phyloP scores from a whole-genome alignment of 1,140 invertebrate genomes.

The Pogonus chalceus region DNA sequence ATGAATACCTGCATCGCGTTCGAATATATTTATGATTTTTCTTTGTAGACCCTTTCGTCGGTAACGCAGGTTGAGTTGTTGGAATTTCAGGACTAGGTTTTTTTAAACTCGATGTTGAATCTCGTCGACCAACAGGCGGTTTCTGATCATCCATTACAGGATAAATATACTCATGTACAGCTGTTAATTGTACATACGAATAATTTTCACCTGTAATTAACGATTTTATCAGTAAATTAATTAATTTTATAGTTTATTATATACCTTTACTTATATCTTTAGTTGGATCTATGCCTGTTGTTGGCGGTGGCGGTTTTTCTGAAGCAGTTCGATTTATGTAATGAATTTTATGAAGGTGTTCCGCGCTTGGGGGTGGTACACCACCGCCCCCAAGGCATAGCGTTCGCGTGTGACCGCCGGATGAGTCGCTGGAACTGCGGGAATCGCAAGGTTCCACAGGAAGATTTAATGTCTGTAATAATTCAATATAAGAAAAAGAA shows the following conservation, averaged over 20 bases:
- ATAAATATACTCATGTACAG: conserved; percentile 74
- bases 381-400: conserved; percentile 15
- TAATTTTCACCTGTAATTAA: conserved; percentile 50
- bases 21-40: conserved; percentile 26
- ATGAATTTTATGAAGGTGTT: conserved; percentile 29
- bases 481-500: conserved; percentile 12
- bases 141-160: conserved; percentile 59
- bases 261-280: conserved; percentile 9
- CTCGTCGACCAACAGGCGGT: conserved; percentile 36
- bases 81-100: conserved; percentile 38
- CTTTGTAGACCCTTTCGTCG: conserved; percentile 30
- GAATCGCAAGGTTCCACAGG: conserved; percentile 58
- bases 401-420: conserved; percentile 7
- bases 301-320: conserved; percentile 23
- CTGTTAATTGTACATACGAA: conserved; percentile 77
- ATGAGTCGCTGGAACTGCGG: conserved; percentile 51
- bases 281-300: background rate
- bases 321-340: conserved; percentile 31
- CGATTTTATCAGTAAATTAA: conserved; percentile 14
- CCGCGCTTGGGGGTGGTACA: conserved; percentile 18
- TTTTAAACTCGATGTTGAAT: conserved; percentile 49
- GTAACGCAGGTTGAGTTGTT: conserved; percentile 21
- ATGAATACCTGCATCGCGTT: too few species aligned
- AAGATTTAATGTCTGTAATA: conserved; percentile 63
- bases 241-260: background rate